Evolutionary conservation across 2,888 invertebrate genomes (phyloP), one percentile per base, ranked within the genome.

Genomic region (Apamea sordens): DNA sequence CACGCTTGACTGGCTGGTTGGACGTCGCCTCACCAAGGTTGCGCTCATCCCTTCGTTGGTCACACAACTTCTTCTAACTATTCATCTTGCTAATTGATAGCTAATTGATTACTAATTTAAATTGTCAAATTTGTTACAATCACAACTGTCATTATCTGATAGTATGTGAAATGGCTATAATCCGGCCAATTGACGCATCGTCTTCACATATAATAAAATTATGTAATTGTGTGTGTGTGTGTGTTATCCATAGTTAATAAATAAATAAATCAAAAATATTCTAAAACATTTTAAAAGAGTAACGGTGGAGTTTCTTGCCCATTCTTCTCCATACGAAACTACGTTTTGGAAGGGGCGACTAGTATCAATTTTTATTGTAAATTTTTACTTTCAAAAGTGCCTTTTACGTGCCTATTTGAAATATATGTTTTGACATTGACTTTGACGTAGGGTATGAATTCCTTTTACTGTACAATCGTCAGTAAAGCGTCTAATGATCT

Each of bases 21-120:
- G 92, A 95, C 95, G 94, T 90, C 92, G 86, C 84, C 86, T 84
- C 72, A 76, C 76, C 92, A 93, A 95, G 94, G 95, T 89, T 91
- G 78, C 79, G 86, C 79, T 86, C 77, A 89, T 88, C 88, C 80
- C 71, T 78, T 78, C 74, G 70, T 77, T 75, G 50, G 79, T 32
- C 68, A 85, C 69, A 68, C 64, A 69, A 53, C 74, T 85, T 87
- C 73, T 87, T 87, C 69, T 47, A 72, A 41, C 80, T 18, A 61
- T 68, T 84, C 44, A 84, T 79, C 80, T 50, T 70, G 44, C 36
- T 64, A 11, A 64, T 71, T 71, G 4, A 1, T 63, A 11, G n/a
- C 7, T 18, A 36, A 64, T 41, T 71, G 36, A 71, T 11, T 71
- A 21, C 11, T n/a, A 59, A 71, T 3, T 32, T 32, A 32, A 70